Evolutionary conservation across 2,113 vertebrate species (phyloP).

Genomic region (Poecile atricapillus): DNA sequence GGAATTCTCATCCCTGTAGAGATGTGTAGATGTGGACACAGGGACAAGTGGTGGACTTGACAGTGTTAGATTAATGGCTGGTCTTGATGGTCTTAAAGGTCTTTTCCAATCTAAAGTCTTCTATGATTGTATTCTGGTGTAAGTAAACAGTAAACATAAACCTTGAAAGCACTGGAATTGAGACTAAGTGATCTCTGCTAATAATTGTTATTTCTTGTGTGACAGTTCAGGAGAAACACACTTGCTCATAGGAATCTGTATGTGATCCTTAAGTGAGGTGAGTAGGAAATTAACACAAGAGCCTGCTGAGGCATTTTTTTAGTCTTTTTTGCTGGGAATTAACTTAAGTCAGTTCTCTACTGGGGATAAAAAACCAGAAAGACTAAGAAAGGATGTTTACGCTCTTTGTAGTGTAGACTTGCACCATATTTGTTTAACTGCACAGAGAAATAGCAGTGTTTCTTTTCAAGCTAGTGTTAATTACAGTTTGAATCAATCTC

Average conservation of each 20-base stretch:
- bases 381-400: not conserved
- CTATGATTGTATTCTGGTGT: not conserved
- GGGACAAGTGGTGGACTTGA: not conserved
- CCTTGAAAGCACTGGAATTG: not conserved
- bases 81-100: fast-evolving
- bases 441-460: not conserved
- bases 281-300: not conserved
- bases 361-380: not conserved
- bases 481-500: slow-evolving; percentile 1
- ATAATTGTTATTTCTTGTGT: not conserved
- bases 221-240: not conserved
- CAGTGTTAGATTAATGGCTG: not conserved
- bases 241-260: not conserved
- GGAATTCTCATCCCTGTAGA: not conserved
- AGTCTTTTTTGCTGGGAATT: not conserved
- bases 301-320: not conserved
- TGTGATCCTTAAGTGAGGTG: fast-evolving
- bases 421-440: not conserved
- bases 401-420: not conserved
- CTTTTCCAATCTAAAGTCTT: not conserved
- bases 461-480: not conserved
- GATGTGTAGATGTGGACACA: not conserved
- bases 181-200: not conserved
- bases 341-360: not conserved
- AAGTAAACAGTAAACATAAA: not conserved